A percentile compares a stretch with the other conserved stretches of the same genome.
These are phyloP conservation scores for Anguilla megastoma DNA, from an alignment of 2,797 vertebrate species.

Conservation along the genomic window DNA sequence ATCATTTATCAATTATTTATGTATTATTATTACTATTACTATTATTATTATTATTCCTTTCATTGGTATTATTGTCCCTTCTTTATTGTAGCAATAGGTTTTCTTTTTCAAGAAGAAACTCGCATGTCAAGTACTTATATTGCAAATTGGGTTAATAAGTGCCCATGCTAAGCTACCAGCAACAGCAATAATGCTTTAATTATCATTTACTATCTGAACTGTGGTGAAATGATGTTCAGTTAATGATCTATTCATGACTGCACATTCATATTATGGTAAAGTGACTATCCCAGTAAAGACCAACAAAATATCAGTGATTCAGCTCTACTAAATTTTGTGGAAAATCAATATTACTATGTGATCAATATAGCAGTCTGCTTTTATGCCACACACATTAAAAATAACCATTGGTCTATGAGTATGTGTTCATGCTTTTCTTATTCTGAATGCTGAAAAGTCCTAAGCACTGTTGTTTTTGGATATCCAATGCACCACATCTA, in stretches of 20 bases:
- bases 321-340: constrained; percentile 55
- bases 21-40: no score
- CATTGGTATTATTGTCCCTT: no score
- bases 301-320: constrained; percentile 39
- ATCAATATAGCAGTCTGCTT: constrained; percentile 58
- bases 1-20: no score
- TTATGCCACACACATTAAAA: constrained; percentile 52
- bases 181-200: not conserved
- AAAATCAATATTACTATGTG: constrained; percentile 68
- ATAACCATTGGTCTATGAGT: constrained; percentile 47
- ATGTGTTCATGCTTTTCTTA: constrained; percentile 52
- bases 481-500: not conserved
- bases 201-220: not conserved
- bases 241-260: not conserved
- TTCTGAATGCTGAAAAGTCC: constrained; percentile 50
- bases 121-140: no score
- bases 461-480: constrained; percentile 39
- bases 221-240: not conserved
- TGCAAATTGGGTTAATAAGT: not conserved
- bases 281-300: constrained; percentile 40
- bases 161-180: not conserved
- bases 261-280: constrained; percentile 42
- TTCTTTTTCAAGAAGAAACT: no score
- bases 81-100: no score
- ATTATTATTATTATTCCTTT: no score